Evolutionary conservation across 2,113 vertebrate species (phyloP).

Genomic region (Chionomys nivalis): DNA sequence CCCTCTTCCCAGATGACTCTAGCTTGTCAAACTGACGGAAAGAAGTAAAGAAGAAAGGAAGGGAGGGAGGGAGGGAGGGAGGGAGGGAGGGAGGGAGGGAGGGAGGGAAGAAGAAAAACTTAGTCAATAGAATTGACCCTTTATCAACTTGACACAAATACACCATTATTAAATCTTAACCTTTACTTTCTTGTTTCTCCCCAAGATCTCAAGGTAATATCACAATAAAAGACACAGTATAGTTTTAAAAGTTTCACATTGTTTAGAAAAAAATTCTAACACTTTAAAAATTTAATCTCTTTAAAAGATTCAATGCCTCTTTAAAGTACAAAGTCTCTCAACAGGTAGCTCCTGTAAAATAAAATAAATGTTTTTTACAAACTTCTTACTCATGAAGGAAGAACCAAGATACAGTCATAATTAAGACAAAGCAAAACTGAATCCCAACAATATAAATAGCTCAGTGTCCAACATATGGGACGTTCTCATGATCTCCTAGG

Average conservation of each 20-base stretch:
- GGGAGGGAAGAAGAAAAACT: too few relatives aligned
- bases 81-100: too few relatives aligned
- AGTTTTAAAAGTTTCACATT: background rate
- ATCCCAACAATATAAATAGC: background rate
- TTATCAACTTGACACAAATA: background rate
- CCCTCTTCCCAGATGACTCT: background rate
- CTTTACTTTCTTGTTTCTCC: background rate
- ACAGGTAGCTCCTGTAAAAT: background rate
- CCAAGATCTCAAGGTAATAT: background rate
- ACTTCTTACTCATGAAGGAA: background rate
- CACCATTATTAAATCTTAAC: background rate
- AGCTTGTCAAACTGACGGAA: background rate
- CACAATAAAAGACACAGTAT: background rate
- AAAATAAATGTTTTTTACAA: background rate
- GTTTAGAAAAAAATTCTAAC: background rate
- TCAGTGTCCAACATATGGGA: background rate
- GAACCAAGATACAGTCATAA: background rate
- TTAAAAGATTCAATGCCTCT: background rate
- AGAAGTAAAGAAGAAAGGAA: fast-evolving
- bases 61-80: background rate
- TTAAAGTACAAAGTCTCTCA: background rate
- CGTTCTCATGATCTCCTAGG: background rate
- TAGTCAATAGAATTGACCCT: background rate
- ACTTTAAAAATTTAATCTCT: background rate
- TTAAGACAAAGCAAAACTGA: background rate